Conservation (phyloP, 2,888 invertebrate genomes). For the Allophyes oxyacanthae region DNA sequence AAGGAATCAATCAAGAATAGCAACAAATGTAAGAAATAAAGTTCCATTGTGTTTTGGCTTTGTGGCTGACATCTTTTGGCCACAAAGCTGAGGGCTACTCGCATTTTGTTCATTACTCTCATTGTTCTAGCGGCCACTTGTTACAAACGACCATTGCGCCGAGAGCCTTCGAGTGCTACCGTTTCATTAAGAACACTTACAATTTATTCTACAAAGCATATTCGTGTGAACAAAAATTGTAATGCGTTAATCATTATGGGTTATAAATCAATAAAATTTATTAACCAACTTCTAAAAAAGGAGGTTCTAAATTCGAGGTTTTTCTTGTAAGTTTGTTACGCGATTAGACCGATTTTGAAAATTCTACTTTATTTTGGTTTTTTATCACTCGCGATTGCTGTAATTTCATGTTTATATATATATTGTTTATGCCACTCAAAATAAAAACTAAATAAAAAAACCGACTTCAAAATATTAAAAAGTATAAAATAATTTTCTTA, state of each 20-base stretch:
- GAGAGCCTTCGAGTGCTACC: constrained; percentile 69
- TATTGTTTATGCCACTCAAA: too few species aligned
- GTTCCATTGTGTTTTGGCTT: constrained; percentile 70
- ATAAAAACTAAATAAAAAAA: too few species aligned
- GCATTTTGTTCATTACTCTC: constrained; percentile 75
- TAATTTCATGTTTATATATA: too few species aligned
- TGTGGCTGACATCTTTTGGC: constrained; percentile 80
- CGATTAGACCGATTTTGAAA: too few species aligned
- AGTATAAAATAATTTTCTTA: too few species aligned
- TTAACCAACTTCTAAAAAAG: too few species aligned
- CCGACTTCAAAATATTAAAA: too few species aligned
- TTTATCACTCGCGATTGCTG: too few species aligned
- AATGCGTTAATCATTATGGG: constrained; percentile 21
- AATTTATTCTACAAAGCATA: constrained; percentile 33
- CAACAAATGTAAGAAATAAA: constrained; percentile 86
- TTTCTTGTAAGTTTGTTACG: too few species aligned
- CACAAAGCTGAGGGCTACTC: constrained; percentile 78
- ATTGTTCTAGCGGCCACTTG: constrained; percentile 78
- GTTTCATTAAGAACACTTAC: constrained; percentile 66
- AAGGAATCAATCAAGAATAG: constrained; percentile 79
- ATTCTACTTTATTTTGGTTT: too few species aligned
- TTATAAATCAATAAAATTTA: neutral
- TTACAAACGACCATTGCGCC: constrained; percentile 69
- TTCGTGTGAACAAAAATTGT: constrained; percentile 57
- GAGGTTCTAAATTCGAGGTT: too few species aligned